Evolutionary conservation across 2,888 invertebrate genomes (phyloP).

Genomic region (Ethmia dodecea): DNA sequence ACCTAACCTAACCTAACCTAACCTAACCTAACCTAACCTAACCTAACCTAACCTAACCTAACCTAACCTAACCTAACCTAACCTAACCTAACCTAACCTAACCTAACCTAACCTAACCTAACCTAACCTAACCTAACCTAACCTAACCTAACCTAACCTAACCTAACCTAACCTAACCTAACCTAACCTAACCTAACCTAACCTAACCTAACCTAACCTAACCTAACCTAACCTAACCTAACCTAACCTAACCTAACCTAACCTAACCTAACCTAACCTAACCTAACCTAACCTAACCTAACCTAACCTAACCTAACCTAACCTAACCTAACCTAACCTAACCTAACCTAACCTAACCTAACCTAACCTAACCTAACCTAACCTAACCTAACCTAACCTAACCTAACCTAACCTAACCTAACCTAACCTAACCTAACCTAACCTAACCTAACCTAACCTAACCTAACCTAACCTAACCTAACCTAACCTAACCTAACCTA

Average conservation of each 20-base stretch:
- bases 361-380: neutral
- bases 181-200: neutral
- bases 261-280: neutral
- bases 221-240: neutral
- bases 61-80: conserved; percentile 13
- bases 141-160: neutral
- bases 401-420: neutral
- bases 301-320: neutral
- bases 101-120: conserved; percentile 10
- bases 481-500: neutral
- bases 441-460: neutral
- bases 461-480: neutral
- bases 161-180: neutral
- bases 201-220: neutral
- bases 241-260: neutral
- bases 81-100: conserved; percentile 10
- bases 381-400: neutral
- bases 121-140: neutral
- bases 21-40: conserved; percentile 6
- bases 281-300: neutral
- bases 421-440: neutral
- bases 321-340: neutral
- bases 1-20: conserved; percentile 6
- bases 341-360: neutral
- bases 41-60: conserved; percentile 8